Base-by-base conservation (phyloP, 2,113 vertebrate species). In the Pogonocichla stellata region DNA sequence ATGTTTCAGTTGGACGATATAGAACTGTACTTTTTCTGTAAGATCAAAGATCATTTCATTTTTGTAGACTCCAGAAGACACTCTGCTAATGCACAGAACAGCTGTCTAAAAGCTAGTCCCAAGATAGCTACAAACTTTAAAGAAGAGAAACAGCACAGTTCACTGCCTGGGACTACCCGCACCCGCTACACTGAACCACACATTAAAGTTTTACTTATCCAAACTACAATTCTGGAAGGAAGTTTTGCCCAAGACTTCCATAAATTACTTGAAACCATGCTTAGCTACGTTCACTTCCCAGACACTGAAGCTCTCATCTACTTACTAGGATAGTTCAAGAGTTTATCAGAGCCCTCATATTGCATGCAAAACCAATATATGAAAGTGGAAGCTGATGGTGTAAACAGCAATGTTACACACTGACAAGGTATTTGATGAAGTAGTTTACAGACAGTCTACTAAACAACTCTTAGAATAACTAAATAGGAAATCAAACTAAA, bases 101-200 rank as follows among this genome's bases (percentile, higher is more conserved):
- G 38, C 17, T 75, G 36, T 42, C 67, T 74, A 50, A 42, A 91
- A 88, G 54, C 33, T 19, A 75, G 25, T 8, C n/a, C 48, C 58
- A 72, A 69, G 50, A 87, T 14, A 29, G 29, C 40, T 33, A 42
- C 33, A 45, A 82, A 61, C 36, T 23, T 66, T 24, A 60, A 79
- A 65, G 53, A 67, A 72, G 25, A 77, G 73, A 47, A 53, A n/a
- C 33, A 43, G 12, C 54, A 47, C 18, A 29, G 28, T 13, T 66
- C 75, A 28, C 18, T 36, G 51, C 77, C 56, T 29, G 23, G 16
- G 34, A 72, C 15, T 8, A 48, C 25, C 17, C 6, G 14, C 3
- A 53, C 19, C 14, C n/a, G 4, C 26, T 16, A 34, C 28, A 57
- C 7, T 36, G 47, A 73, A 43, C 7, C 34, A 79, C 1, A 0